Evolutionary conservation across 2,888 invertebrate species (phyloP), one percentile per base, ranked within the genome.

Genomic region (Phyllotreta striolata): DNA sequence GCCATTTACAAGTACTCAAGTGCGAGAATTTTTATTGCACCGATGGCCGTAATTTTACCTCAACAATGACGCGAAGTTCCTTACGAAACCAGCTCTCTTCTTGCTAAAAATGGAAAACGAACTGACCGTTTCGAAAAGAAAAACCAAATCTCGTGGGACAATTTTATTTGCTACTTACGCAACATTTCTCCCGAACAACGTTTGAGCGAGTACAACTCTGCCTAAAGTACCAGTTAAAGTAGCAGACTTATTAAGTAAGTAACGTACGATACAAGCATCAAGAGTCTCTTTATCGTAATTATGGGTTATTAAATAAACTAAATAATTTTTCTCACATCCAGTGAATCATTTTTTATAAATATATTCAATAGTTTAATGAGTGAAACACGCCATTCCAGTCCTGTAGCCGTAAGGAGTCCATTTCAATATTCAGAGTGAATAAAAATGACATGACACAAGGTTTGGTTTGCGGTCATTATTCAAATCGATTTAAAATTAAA

Each of bases 221-320:
- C n/a, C 2, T 39, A 51, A 13, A 51, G 38, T 12, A 35, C 24
- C 24, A 49, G 10, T 49, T 35, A 35, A 49, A 14, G 49, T 49
- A 35, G 49, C 35, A 49, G 49, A 49, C 37, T 14, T n/a, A 12
- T 51, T 51, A 51, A 51, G n/a, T 51, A 51, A 51, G n/a, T 52
- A 52, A 52, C 7, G 13, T 10, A 9, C 38, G 37, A 52, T 13
- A 13, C 38, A 52, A 38, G 35, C 52, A 52, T 52, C 10, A n/a
- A 12, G 14, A 35, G 3, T 37, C 8, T 51, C 12, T 37, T 51
- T 37, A 38, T 14, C 52, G 39, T 52, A 52, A 52, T 52, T 52
- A 52, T 52, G 52, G 7, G 13, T 39, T 52, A 52, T 52, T 52
- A 52, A 12, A 52, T 52, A 13, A 38, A 49, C 7, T 35, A 49